Conservation (phyloP, 1,140 invertebrate species). For the Lycorma delicatula region DNA sequence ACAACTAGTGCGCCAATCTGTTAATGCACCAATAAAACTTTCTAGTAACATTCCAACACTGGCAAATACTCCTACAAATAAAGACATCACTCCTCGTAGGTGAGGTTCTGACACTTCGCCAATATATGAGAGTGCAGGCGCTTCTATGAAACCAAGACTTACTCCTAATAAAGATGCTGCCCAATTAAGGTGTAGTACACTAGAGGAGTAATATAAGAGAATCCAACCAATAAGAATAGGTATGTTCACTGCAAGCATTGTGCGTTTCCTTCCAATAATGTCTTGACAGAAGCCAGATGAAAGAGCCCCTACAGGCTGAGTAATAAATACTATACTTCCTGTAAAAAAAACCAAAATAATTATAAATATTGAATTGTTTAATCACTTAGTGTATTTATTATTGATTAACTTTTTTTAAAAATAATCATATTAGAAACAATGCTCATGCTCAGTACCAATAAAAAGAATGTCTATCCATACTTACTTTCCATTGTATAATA, state of each 20-base stretch:
- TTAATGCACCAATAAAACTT: conserved; percentile 3
- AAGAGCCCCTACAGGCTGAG: conserved; percentile 18
- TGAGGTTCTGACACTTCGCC: conserved; percentile 41
- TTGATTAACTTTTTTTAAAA: too few relatives aligned
- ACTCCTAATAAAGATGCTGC: conserved; percentile 20
- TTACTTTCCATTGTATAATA: too few relatives aligned
- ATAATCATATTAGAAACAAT: too few relatives aligned
- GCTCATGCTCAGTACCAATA: too few relatives aligned
- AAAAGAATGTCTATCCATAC: too few relatives aligned
- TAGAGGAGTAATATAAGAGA: conserved; percentile 17
- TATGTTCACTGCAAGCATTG: conserved; percentile 25
- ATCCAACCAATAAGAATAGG: conserved; percentile 22
- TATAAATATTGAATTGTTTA: too few relatives aligned
- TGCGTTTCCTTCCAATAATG: conserved; percentile 20
- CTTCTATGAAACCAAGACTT: conserved; percentile 42
- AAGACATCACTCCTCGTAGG: conserved; percentile 1
- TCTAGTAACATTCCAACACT: conserved; percentile 7
- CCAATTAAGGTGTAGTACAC: conserved; percentile 12
- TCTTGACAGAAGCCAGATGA: conserved; percentile 22
- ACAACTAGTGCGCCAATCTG: conserved; percentile 6
- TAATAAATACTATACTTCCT: conserved; percentile 25
- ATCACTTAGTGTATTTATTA: too few relatives aligned
- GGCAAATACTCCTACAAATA: conserved; percentile 5
- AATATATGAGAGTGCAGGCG: conserved; percentile 43
- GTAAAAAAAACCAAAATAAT: too few relatives aligned